Evolutionary conservation across 1,140 invertebrate species (phyloP).

Genomic region (Mylabris phalerata): DNA sequence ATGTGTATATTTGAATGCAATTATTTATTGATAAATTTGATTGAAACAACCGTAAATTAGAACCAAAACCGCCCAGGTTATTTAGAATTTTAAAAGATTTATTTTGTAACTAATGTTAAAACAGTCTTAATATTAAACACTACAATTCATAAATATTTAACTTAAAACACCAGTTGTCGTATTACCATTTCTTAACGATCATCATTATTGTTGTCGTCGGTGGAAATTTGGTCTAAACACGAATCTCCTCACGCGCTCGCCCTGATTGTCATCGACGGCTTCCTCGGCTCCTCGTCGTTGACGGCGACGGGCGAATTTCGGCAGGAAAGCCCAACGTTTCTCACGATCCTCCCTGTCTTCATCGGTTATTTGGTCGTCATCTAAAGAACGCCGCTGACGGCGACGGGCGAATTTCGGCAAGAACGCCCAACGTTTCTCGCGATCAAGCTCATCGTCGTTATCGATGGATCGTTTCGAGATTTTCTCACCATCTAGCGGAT

Average conservation of each 20-base stretch:
- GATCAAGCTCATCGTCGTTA: neutral
- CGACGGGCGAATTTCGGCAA: neutral
- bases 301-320: neutral
- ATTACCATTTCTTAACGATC: neutral
- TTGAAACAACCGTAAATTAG: too few species aligned
- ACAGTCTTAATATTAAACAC: too few species aligned
- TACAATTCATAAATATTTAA: too few species aligned
- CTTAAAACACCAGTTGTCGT: neutral
- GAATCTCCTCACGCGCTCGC: neutral
- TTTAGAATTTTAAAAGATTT: too few species aligned
- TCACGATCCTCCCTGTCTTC: neutral
- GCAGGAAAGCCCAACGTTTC: neutral
- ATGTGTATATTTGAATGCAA: too few species aligned
- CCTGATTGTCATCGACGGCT: neutral
- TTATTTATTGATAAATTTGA: too few species aligned
- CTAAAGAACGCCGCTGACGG: neutral
- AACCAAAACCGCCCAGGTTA: too few species aligned
- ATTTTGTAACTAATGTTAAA: too few species aligned
- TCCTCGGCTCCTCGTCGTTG: neutral
- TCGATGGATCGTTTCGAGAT: conserved; percentile 3
- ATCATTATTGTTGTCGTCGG: neutral
- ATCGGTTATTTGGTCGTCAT: neutral
- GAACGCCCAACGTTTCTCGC: neutral
- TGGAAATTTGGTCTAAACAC: conserved; percentile 1
- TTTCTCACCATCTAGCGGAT: neutral